Base-by-base conservation (phyloP, 2,888 invertebrate species). In the Rambutsinella grinnellia region DNA sequence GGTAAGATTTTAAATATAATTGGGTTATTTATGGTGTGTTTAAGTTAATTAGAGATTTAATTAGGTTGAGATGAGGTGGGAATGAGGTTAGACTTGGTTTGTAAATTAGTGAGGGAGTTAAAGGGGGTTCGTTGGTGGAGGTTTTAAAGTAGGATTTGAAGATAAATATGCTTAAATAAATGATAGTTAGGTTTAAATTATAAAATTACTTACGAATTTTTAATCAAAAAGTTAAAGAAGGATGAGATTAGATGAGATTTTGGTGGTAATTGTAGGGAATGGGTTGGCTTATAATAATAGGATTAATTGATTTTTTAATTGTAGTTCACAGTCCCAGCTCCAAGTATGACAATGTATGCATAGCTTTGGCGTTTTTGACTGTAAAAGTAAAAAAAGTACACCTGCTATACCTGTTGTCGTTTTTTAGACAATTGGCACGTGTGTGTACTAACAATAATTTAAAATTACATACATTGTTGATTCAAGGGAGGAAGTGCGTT, bases 241-340 rank as follows among this genome's bases (percentile, higher is more conserved):
- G n/a, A n/a, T n/a, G n/a, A n/a, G n/a, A n/a, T n/a, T n/a, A n/a
- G n/a, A n/a, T n/a, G n/a, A n/a, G n/a, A n/a, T n/a, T n/a, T n/a
- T n/a, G n/a, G n/a, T n/a, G n/a, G n/a, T n/a, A n/a, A n/a, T n/a
- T n/a, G n/a, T n/a, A n/a, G n/a, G n/a, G n/a, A n/a, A n/a, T n/a
- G n/a, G n/a, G n/a, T n/a, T n/a, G n/a, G n/a, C n/a, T n/a, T n/a
- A n/a, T n/a, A n/a, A n/a, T n/a, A n/a, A n/a, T n/a, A n/a, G n/a
- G n/a, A n/a, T n/a, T n/a, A n/a, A n/a, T n/a, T n/a, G n/a, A n/a
- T n/a, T n/a, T n/a, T n/a, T n/a, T n/a, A n/a, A n/a, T n/a, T n/a
- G n/a, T n/a, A n/a, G n/a, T n/a, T n/a, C n/a, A 83, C 83, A 83
- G 82, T 81, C 81, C 82, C 82, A 82, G 82, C 81, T 82, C 83